Conservation (phyloP, 2,113 vertebrate species). For the Chiloscyllium plagiosum region DNA sequence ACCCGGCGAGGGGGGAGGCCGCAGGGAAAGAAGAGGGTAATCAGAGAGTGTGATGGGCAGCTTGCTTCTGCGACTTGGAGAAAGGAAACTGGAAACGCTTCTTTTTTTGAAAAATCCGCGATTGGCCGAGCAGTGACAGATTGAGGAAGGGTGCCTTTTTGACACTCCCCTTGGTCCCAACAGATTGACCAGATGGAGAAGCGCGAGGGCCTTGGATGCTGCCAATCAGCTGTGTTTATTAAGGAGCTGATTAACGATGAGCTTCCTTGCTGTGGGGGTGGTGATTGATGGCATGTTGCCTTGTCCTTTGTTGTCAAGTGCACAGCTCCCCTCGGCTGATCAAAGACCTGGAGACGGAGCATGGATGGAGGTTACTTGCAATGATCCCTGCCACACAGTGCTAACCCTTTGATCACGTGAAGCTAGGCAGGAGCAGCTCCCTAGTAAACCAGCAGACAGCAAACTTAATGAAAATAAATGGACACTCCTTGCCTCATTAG, state of each 20-base stretch:
- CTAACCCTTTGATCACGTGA: background rate
- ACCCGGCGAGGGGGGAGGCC: background rate
- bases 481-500: background rate
- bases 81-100: background rate
- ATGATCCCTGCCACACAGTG: background rate
- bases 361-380: background rate
- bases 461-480: constrained; percentile 19
- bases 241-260: background rate
- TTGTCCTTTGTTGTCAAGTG: background rate
- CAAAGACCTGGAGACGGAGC: background rate
- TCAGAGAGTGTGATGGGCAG: no score
- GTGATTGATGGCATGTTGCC: constrained; percentile 2
- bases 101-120: no score
- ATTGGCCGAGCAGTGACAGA: background rate
- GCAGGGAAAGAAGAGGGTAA: no score
- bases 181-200: background rate
- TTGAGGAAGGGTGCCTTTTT: background rate
- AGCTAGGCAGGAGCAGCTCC: background rate
- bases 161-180: background rate
- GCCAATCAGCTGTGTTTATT: background rate
- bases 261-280: background rate
- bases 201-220: background rate
- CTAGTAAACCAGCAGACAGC: background rate
- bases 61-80: no score
- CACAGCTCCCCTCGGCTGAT: background rate